Percentiles rank a stretch among this genome's conserved stretches.
phyloP scores from a whole-genome alignment of 2,113 vertebrate genomes.

The Oncorhynchus clarkii region DNA sequence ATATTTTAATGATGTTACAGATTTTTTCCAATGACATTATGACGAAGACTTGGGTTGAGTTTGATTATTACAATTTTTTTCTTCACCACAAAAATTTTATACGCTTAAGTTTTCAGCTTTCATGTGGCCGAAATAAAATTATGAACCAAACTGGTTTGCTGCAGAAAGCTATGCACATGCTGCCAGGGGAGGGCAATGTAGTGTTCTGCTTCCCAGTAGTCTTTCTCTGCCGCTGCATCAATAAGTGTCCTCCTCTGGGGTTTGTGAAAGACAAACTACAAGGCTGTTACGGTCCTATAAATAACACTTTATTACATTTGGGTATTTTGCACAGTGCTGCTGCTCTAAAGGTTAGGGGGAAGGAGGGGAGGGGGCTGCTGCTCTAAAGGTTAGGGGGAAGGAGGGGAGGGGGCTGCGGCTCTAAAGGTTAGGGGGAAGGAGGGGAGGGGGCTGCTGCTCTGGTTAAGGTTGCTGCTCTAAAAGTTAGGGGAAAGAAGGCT shows the following conservation, averaged over 20 bases:
- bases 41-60: conserved; percentile 46
- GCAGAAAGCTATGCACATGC: conserved; percentile 37
- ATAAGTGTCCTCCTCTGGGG: conserved; percentile 62
- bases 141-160: conserved; percentile 44
- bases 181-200: conserved; percentile 20
- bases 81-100: conserved; percentile 60
- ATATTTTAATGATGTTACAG: conserved; percentile 64
- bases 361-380: no score
- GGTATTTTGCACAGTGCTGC: conserved; percentile 61
- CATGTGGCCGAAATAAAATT: conserved; percentile 54
- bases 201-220: not conserved
- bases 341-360: conserved; percentile 17
- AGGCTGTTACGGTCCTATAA: conserved; percentile 74
- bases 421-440: no score
- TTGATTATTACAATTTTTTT: conserved; percentile 12
- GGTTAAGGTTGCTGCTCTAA: not conserved
- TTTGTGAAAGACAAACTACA: conserved; percentile 76
- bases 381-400: not conserved
- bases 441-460: no score
- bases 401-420: no score
- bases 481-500: not conserved
- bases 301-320: conserved; percentile 71
- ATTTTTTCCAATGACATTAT: conserved; percentile 75
- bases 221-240: conserved; percentile 11
- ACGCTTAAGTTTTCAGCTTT: conserved; percentile 59